Conservation (phyloP, 2,797 vertebrate species). For the Poecilia wingei region DNA sequence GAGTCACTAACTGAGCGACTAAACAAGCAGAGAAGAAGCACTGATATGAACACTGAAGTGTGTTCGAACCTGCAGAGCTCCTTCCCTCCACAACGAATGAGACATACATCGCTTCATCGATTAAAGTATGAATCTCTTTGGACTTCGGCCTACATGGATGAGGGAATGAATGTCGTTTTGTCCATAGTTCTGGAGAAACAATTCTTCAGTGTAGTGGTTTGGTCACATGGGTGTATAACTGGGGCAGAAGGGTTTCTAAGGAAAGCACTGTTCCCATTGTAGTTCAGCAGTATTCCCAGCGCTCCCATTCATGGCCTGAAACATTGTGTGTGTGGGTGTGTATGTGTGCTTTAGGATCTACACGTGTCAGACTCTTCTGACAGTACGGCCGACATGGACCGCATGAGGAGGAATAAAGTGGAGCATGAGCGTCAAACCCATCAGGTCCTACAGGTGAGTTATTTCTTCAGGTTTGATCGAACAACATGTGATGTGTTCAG, state of each 20-base stretch:
- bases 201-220: conserved; percentile 67
- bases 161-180: conserved; percentile 43
- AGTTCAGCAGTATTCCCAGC: conserved; percentile 70
- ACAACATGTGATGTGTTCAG: background rate
- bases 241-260: conserved; percentile 75
- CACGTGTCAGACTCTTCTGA: conserved; percentile 70
- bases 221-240: conserved; percentile 75
- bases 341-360: conserved; percentile 72
- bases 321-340: conserved; percentile 14
- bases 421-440: conserved; percentile 79
- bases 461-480: background rate
- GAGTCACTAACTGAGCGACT: conserved; percentile 56
- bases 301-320: conserved; percentile 59
- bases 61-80: conserved; percentile 26
- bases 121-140: conserved; percentile 9
- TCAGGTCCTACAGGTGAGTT: conserved; percentile 87
- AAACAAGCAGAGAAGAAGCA: conserved; percentile 31
- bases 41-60: conserved; percentile 27
- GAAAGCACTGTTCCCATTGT: conserved; percentile 77
- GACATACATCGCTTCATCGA: conserved; percentile 1
- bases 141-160: conserved; percentile 28
- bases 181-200: conserved; percentile 59
- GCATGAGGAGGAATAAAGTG: conserved; percentile 66
- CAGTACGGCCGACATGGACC: conserved; percentile 81
- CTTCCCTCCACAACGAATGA: conserved; percentile 4